Conservation (phyloP, 2,888 invertebrate genomes). For the Lottia scabra region DNA sequence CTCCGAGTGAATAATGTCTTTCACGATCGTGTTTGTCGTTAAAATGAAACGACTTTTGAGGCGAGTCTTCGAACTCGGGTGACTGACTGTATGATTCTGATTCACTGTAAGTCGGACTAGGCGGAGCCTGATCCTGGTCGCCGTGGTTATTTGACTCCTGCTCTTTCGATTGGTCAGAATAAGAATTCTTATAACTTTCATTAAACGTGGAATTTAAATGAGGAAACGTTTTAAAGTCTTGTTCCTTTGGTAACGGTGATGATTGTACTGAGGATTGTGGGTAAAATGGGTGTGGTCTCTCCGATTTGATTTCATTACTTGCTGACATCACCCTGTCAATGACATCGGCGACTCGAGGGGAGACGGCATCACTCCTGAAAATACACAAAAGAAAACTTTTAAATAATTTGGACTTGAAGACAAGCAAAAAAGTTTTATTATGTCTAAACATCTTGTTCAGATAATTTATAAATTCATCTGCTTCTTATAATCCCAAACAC, state of each 20-base stretch:
- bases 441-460: no score
- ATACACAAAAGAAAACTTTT: no score
- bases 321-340: constrained; percentile 39
- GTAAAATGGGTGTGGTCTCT: background rate
- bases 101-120: background rate
- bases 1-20: background rate
- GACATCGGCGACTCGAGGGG: constrained; percentile 48
- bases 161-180: background rate
- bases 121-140: background rate
- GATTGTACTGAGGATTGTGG: constrained; percentile 10
- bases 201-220: background rate
- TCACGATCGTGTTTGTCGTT: background rate
- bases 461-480: no score
- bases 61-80: background rate
- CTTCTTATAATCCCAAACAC: no score
- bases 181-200: background rate
- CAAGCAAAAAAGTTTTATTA: no score
- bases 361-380: constrained; percentile 51
- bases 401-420: no score
- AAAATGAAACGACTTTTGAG: background rate
- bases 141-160: constrained; percentile 3
- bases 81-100: background rate
- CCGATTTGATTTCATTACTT: constrained; percentile 6
- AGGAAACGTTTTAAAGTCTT: background rate
- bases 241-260: background rate